A percentile compares a stretch with the other conserved stretches of the same genome.
Evolutionary conservation across 2,113 vertebrate species (phyloP).

Genomic region (Heterotis niloticus): DNA sequence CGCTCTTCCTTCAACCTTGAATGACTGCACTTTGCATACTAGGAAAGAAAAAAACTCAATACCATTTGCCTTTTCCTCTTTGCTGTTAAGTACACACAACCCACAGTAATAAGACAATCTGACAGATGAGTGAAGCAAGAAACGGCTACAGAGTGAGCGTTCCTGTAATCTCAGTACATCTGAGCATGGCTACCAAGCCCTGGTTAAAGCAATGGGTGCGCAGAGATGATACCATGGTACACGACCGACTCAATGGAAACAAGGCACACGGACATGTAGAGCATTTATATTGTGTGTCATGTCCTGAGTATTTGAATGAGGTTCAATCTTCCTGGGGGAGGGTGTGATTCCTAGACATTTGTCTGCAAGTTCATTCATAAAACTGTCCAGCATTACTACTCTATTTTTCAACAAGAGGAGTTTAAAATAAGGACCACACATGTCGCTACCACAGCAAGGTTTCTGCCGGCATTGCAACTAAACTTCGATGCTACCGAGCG

Average conservation of each 20-base stretch:
- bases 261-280: not conserved
- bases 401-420: too few species aligned
- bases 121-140: constrained; percentile 67
- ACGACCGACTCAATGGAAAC: not conserved
- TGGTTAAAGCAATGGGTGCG: not conserved
- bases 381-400: not conserved
- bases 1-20: constrained; percentile 3
- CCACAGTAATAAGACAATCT: constrained; percentile 54
- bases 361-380: constrained; percentile 18
- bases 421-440: too few species aligned
- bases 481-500: too few species aligned
- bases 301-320: not conserved
- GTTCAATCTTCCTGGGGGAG: not conserved
- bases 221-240: not conserved
- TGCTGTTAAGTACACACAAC: not conserved
- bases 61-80: not conserved
- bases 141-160: constrained; percentile 60
- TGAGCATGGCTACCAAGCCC: constrained; percentile 36
- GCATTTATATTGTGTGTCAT: too few species aligned
- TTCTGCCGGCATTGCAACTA: constrained; percentile 3
- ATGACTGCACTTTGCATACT: constrained; percentile 7
- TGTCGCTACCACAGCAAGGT: too few species aligned
- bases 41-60: not conserved
- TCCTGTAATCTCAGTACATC: constrained; percentile 68
- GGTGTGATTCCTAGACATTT: constrained; percentile 28